Conservation (phyloP, 2,113 vertebrate species). For the Stegostoma tigrinum region DNA sequence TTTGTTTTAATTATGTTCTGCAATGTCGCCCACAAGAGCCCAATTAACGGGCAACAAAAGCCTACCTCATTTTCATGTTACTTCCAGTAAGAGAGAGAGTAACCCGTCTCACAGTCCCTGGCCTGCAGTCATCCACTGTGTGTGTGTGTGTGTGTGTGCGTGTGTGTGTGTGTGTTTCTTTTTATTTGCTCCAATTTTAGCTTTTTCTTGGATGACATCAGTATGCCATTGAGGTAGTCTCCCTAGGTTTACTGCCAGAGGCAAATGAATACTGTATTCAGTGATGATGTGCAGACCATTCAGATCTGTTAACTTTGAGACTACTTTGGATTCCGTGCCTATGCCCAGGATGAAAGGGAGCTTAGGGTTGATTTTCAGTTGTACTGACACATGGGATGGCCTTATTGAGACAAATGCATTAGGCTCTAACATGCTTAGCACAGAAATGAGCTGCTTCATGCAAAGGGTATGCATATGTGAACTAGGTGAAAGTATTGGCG, state of each 20-base stretch:
- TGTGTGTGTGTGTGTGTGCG: background rate
- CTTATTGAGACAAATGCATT: slow-evolving; percentile 37
- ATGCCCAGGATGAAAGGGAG: slow-evolving; percentile 58
- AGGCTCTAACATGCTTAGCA: slow-evolving; percentile 29
- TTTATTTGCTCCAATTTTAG: slow-evolving; percentile 62
- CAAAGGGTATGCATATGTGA: slow-evolving; percentile 32
- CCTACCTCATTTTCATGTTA: slow-evolving; percentile 57
- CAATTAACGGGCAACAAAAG: slow-evolving; percentile 62
- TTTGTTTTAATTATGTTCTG: slow-evolving; percentile 64
- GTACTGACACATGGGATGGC: slow-evolving; percentile 37
- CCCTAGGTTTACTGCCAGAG: slow-evolving; percentile 62
- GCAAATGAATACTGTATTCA: slow-evolving; percentile 71
- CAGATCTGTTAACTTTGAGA: slow-evolving; percentile 60
- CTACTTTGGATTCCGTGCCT: slow-evolving; percentile 67
- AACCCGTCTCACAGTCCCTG: slow-evolving; percentile 23
- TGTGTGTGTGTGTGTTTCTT: background rate
- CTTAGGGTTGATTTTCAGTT: slow-evolving; percentile 38
- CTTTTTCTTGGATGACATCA: slow-evolving; percentile 61
- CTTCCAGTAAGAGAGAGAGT: slow-evolving; percentile 46
- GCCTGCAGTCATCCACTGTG: slow-evolving; percentile 30
- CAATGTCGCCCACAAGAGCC: slow-evolving; percentile 60
- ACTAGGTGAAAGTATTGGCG: background rate
- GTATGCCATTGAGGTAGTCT: slow-evolving; percentile 64
- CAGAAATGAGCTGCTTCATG: slow-evolving; percentile 33
- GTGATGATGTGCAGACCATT: slow-evolving; percentile 50